Conservation (phyloP, 2,888 invertebrate species). For the Punctoribates punctum region DNA sequence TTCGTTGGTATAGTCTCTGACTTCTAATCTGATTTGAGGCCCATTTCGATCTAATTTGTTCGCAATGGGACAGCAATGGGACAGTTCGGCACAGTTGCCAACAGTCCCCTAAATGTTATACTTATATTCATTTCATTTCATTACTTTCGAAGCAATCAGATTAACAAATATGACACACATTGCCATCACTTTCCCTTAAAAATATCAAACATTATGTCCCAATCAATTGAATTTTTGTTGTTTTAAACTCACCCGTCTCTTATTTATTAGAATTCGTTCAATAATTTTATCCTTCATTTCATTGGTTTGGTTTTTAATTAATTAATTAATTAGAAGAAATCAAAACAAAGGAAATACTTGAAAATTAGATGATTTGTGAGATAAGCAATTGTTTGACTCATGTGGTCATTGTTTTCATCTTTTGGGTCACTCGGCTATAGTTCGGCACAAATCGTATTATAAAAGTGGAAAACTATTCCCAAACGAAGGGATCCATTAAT, state of each 20-base stretch:
- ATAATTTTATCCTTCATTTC: background rate
- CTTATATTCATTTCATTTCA: background rate
- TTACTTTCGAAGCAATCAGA: slow-evolving; percentile 41
- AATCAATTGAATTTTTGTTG: background rate
- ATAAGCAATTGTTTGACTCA: background rate
- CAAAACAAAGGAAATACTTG: background rate
- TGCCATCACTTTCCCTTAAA: background rate
- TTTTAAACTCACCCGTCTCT: background rate
- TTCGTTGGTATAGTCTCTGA: background rate
- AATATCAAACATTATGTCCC: no score
- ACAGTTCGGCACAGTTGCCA: background rate
- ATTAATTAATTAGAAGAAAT: background rate
- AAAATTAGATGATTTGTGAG: slow-evolving; percentile 1
- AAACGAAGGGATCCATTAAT: slow-evolving; percentile 22
- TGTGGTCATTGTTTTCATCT: background rate
- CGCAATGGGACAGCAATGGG: background rate
- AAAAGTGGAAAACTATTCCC: slow-evolving; percentile 11
- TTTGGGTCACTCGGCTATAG: background rate
- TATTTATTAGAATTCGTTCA: background rate
- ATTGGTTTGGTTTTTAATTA: background rate
- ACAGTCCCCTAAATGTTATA: background rate
- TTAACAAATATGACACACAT: slow-evolving; percentile 18
- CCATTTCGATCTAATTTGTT: slow-evolving; percentile 32
- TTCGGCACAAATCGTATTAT: background rate
- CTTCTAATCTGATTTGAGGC: slow-evolving; percentile 28